phyloP scores from a whole-genome alignment of 2,113 vertebrate genomes.

The Pseudopipra pipra region DNA sequence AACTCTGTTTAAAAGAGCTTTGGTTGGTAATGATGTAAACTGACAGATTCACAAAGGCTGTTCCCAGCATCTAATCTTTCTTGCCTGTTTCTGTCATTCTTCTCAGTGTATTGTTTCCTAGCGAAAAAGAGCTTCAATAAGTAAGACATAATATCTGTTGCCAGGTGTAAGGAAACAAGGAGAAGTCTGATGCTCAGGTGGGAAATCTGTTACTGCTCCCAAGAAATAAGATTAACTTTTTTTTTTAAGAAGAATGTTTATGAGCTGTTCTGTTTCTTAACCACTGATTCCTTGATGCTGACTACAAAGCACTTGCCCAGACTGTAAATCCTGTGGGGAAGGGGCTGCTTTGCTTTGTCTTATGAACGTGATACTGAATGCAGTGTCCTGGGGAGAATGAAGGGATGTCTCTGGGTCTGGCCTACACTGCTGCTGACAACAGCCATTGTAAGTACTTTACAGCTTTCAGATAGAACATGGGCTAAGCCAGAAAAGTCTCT shows the following conservation, averaged over 20 bases:
- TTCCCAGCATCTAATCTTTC: background rate
- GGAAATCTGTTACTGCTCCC: background rate
- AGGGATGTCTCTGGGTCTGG: background rate
- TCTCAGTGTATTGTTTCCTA: background rate
- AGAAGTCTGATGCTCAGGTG: conserved; percentile 26
- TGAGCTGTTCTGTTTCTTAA: background rate
- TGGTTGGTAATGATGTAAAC: background rate
- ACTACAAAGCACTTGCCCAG: background rate
- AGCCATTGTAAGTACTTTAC: background rate
- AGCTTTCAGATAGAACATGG: background rate
- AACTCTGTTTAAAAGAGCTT: background rate
- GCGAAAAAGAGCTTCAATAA: background rate
- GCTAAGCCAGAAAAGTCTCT: background rate
- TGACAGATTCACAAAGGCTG: conserved; percentile 31
- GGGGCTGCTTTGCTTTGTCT: background rate
- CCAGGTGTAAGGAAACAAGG: conserved; percentile 34
- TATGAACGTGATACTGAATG: background rate
- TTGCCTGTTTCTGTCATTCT: conserved; percentile 28
- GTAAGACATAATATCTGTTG: background rate
- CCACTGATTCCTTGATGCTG: background rate
- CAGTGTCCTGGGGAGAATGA: background rate
- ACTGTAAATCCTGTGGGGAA: background rate
- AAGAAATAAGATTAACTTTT: background rate
- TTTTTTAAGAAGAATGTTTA: background rate
- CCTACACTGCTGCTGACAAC: background rate